Base-by-base conservation (phyloP, 35 echinoderm and acorn worm genomes). In the Chiridota heheva region DNA sequence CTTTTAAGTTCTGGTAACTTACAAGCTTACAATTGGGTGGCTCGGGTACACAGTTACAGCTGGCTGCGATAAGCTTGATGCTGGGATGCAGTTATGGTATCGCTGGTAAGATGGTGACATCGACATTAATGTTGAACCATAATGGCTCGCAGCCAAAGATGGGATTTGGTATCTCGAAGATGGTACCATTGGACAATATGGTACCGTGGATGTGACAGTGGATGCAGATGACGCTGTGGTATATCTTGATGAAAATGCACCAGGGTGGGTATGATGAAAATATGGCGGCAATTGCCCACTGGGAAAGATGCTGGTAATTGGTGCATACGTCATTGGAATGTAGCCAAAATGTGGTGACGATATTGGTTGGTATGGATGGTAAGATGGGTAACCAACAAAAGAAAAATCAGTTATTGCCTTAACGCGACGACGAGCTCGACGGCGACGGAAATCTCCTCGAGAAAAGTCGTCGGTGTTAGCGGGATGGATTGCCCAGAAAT, bases 401-500 rank as follows among this genome's bases (percentile, higher is more conserved):
- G 70, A 48, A 47, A 67, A 59, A 36, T 87, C 72, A 2, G 62
- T 72, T 2, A 74, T 6, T 4, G 86, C 87, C 24, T 89, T 77
- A 2, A 91, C 95, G 26, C 95, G 58, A 33, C 89, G 95, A 17
- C 95, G 75, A 44, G 95, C 95, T 20, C 87, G 82, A 7, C 95
- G 89, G 20, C 95, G 79, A 7, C 89, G 79, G 40, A 84, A 98
- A 39, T 98, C 95, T 5, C 95, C 95, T 25, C 69, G 36, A 34
- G 89, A 51, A 61, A 98, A 98, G 76, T 98, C 95, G 0, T 91
- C 89, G 0, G 72, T 58, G 58, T 91, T 91, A 33, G 89, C 89
- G 18, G 95, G 95, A 75, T 98, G 95, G 20, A 98, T 82, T 0
- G 89, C 89, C 95, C 95, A 98, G 55, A 88, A 98, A 49, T 98